Conservation (phyloP, 2,113 vertebrate genomes). For the Panurus biarmicus region DNA sequence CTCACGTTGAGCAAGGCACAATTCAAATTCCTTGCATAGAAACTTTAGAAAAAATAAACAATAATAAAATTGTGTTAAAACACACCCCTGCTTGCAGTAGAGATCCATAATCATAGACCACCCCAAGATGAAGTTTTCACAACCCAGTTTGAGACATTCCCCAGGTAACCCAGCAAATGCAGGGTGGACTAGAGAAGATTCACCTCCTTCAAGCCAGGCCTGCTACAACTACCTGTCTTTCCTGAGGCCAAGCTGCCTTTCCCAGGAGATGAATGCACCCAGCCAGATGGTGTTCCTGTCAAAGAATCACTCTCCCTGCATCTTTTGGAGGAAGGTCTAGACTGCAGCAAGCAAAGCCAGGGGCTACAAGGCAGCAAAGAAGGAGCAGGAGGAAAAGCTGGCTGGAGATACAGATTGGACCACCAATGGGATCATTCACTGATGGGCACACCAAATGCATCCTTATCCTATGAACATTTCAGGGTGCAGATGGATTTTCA, state of each 20-base stretch:
- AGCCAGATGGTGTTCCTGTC: background rate
- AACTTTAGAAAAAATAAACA: background rate
- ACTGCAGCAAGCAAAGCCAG: background rate
- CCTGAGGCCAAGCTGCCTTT: background rate
- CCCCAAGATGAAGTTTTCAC: background rate
- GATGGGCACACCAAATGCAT: background rate
- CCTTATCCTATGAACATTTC: background rate
- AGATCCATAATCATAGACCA: background rate
- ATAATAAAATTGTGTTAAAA: background rate
- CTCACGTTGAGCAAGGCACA: background rate
- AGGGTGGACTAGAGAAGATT: background rate
- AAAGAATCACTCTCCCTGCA: background rate
- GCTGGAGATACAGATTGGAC: background rate
- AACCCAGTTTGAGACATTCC: background rate
- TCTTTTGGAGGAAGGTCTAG: background rate
- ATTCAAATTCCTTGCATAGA: background rate
- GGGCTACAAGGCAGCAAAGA: background rate
- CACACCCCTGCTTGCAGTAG: background rate
- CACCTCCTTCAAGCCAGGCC: background rate
- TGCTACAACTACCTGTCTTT: background rate
- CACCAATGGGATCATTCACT: background rate
- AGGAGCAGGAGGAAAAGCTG: background rate
- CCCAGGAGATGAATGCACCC: background rate
- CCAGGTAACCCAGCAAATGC: background rate
- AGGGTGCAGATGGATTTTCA: background rate